Evolutionary conservation across 1,140 invertebrate genomes (phyloP), one percentile per base, ranked within the genome.

Genomic region (Linepithema humile): DNA sequence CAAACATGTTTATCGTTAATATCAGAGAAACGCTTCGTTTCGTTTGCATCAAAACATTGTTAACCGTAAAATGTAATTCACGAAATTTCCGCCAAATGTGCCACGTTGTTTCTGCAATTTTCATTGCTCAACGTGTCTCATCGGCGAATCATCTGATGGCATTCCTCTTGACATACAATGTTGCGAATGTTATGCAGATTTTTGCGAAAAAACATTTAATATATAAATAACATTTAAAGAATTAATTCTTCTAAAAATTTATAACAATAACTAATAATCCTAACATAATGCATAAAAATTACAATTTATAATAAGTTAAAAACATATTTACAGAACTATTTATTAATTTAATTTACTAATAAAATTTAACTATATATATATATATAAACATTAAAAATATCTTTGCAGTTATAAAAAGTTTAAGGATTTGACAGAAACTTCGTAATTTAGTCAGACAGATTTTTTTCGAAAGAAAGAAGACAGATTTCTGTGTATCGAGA

Each of bases 1-100:
- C 17, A 78, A 78, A 78, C 32, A 55, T 78, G 62, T 78, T 78
- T 78, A 78, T 45, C 38, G 35, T 69, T 32, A 38, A 78, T 55
- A 20, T 48, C 23, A 45, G 15, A n/a, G 1, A 23, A 45, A 48
- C 10, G 0, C 26, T 17, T 67, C 40, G 35, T 40, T 40, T 40
- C n/a, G 17, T 3, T 4, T 23, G 35, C 17, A 53, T 3, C 23
- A 12, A 43, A 43, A 80, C 38, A 57, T 73, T 80, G 35, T 70
- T 26, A 55, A 67, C 5, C 3, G 15, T 23, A 55, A 69, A 40
- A 70, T 55, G 38, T 35, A 20, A 35, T 70, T 80, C 50, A 0
- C 48, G 48, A 78, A 78, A 69, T 69, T 69, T 78, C 48, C 67
- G 48, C 64, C 62, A 69, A 69, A 80, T 17, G n/a, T 67, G 23